Base-by-base conservation (phyloP, 2,888 invertebrate genomes). In the Pammene aurita region DNA sequence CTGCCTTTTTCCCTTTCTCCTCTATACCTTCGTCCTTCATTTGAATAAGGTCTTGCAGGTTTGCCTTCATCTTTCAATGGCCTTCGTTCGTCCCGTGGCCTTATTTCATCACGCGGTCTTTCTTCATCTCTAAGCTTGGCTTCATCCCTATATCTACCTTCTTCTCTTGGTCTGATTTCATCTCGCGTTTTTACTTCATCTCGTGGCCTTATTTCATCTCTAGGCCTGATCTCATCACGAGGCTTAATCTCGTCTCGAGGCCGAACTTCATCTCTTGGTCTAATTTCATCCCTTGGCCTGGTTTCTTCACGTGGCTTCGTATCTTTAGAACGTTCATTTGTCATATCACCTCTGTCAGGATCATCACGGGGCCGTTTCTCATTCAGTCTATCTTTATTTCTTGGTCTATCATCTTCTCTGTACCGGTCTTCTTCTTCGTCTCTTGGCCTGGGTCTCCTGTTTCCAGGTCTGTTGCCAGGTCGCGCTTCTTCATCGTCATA, bases 401-500 rank as follows among this genome's bases (percentile, higher is more conserved):
- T 76, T 38, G 75, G 75, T 50, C 71, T 72, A 38, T 75, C 79
- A 62, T 77, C 74, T 34, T 72, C 68, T 68, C 74, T 78, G 16
- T 79, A 84, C 65, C 83, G 81, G 13, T 87, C 86, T 18, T 85
- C 87, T 13, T 86, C 89, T n/a, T 89, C 87, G 42, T 89, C 88
- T 52, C 85, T 78, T 6, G 88, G 85, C 72, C 87, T 82, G 16
- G 83, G 83, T 73, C 87, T 77, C 73, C 84, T 80, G 34, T 73
- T 74, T 0, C 83, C 78, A 14, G 76, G 79, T 69, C 87, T 85
- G 46, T 78, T 78, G 5, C 76, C 80, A 5, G 86, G 86, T 74
- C 85, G 81, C 67, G 82, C 78, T 2, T 86, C 88, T 9, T 89
- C 90, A 2, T 90, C 89, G 4, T 88, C 88, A 61, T 89, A 87